Evolutionary conservation across 2,113 vertebrate species (phyloP), one percentile per base, ranked within the genome.

Genomic region (Myxocyprinus asiaticus): DNA sequence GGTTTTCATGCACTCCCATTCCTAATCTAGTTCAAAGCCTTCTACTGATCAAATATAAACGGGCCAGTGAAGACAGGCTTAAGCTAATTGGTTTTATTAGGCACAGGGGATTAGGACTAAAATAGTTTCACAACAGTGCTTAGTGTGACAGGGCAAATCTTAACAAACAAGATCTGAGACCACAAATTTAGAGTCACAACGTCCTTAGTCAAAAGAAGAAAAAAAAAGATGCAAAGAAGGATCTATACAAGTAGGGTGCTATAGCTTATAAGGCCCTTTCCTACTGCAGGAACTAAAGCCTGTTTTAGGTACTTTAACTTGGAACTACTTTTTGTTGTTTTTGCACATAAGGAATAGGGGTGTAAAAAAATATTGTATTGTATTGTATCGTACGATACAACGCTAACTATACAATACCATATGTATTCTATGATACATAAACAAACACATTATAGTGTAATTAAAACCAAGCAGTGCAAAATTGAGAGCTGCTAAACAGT

Each of bases 81-180:
- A 77, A 61, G 81, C 80, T 87, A 80, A 82, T 82, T 81, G 82
- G 62, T 58, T 80, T 85, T 61, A 82, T 75, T 68, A 79, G 74
- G 47, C 8, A 9, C 62, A 14, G 7, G 33, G 81, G 62, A 73
- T 85, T 77, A 79, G 79, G 51, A 51, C 47, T 50, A 51, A 65
- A 79, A 80, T 67, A 80, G 77, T 63, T 71, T 17, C 71, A 79
- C 68, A 70, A 62, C 62, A 51, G 43, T 61, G 55, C 55, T 76
- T 82, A 77, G 78, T 45, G 72, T 69, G 68, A 82, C 85, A 59
- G 64, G 67, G 61, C 67, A 77, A 79, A 83, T 78, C 84, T 78
- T 67, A 12, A 44, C 69, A 82, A 81, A 83, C 78, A 80, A 78
- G 81, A 81, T 78, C 75, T 70, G 68, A 59, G 66, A 66, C 14